Percentiles rank a stretch among this genome's conserved stretches.
Conservation (phyloP, 2,888 invertebrate genomes). For the Falcaria lacertinaria region DNA sequence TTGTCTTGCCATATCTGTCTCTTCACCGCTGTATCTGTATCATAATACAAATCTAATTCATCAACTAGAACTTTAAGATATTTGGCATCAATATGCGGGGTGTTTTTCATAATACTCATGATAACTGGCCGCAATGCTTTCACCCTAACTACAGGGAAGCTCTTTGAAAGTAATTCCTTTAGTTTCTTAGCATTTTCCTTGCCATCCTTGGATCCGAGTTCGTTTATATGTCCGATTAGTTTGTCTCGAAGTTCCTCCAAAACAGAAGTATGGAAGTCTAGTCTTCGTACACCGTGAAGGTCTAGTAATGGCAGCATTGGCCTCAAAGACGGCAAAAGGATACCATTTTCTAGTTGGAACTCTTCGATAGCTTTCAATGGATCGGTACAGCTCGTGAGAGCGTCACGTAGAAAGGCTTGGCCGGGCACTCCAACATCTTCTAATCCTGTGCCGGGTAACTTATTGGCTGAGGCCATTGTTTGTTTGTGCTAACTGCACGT, state of each 20-base stretch:
- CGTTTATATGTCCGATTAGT: constrained; percentile 89
- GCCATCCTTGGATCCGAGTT: constrained; percentile 86
- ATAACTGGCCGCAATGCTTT: constrained; percentile 95
- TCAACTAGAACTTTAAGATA: constrained; percentile 80
- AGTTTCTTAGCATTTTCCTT: constrained; percentile 89
- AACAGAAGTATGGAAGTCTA: constrained; percentile 97
- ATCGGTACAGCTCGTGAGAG: constrained; percentile 96
- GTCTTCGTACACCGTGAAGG: constrained; percentile 93
- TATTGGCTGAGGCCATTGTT: constrained; percentile 67
- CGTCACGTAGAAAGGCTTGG: constrained; percentile 91
- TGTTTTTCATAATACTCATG: constrained; percentile 95
- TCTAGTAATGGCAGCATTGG: constrained; percentile 97
- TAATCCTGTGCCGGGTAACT: constrained; percentile 81
- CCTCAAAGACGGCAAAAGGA: constrained; percentile 92
- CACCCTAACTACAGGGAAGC: constrained; percentile 95
- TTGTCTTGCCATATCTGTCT: constrained; percentile 99
- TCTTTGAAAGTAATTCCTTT: constrained; percentile 93
- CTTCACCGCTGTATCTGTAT: constrained; percentile 97
- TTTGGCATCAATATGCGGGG: constrained; percentile 95
- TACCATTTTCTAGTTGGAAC: constrained; percentile 97
- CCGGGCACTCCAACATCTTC: constrained; percentile 94
- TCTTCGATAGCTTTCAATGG: constrained; percentile 99
- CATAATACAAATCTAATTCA: constrained; percentile 94
- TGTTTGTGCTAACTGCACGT: too few species aligned
- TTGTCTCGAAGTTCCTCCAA: constrained; percentile 86